Evolutionary conservation across 2,888 invertebrate species (phyloP).

Genomic region (Liposcelis brunnea): DNA sequence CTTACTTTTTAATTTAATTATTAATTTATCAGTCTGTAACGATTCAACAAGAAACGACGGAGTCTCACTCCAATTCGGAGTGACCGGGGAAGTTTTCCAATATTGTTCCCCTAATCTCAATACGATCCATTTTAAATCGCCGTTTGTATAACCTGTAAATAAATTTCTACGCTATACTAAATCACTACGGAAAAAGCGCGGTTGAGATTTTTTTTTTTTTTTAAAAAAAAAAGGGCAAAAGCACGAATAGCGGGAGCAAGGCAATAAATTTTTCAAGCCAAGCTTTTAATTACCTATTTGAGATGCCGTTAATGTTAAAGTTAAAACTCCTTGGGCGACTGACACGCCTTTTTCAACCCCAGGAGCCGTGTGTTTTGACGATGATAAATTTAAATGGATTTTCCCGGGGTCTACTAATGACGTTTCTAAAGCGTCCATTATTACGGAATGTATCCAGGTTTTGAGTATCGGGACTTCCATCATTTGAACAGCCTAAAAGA

Average conservation of each 20-base stretch:
- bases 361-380: slow-evolving; percentile 24
- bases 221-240: no score
- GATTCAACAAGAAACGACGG: slow-evolving; percentile 31
- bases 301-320: slow-evolving; percentile 24
- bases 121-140: slow-evolving; percentile 30
- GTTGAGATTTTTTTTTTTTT: no score
- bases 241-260: no score
- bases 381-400: slow-evolving; percentile 23
- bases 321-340: slow-evolving; percentile 29
- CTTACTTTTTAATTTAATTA: slow-evolving; percentile 31
- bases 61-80: slow-evolving; percentile 29
- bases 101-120: slow-evolving; percentile 29
- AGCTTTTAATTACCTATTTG: no score
- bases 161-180: no score
- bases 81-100: slow-evolving; percentile 26
- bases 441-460: slow-evolving; percentile 34
- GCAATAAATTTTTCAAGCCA: no score
- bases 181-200: slow-evolving; percentile 9
- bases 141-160: slow-evolving; percentile 18
- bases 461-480: slow-evolving; percentile 36
- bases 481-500: slow-evolving; percentile 27
- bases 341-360: slow-evolving; percentile 19
- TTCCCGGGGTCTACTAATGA: slow-evolving; percentile 30
- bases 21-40: slow-evolving; percentile 27
- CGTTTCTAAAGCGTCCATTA: slow-evolving; percentile 30